Conservation (phyloP, 30 jellyfish, hydroid and myxozoan genomes). For the Clytia hemisphaerica region DNA sequence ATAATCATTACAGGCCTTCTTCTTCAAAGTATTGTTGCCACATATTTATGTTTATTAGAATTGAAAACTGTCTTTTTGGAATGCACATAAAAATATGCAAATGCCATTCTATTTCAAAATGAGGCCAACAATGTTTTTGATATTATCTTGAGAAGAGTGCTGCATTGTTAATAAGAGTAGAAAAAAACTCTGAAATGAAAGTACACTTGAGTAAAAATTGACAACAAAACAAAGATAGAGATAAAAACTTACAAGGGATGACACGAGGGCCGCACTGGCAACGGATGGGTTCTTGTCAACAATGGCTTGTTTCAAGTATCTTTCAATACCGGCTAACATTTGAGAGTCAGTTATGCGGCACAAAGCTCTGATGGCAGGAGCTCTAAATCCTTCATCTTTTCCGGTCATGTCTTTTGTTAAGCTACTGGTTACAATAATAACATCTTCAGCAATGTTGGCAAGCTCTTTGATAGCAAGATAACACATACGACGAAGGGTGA, state of each 20-base stretch:
- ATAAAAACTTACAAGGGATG: slow-evolving; percentile 61
- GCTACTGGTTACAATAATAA: slow-evolving; percentile 97
- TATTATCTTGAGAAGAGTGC: too few relatives aligned
- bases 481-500: slow-evolving; percentile 86
- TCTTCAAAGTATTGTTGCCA: too few relatives aligned
- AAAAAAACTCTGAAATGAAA: too few relatives aligned
- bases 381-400: slow-evolving; percentile 82
- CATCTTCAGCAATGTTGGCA: slow-evolving; percentile 94
- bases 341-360: slow-evolving; percentile 80
- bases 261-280: slow-evolving; percentile 95
- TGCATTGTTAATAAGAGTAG: too few relatives aligned
- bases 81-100: too few relatives aligned
- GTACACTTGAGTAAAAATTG: too few relatives aligned
- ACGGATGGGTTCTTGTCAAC: slow-evolving; percentile 88
- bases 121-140: too few relatives aligned
- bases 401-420: slow-evolving; percentile 95
- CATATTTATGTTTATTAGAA: too few relatives aligned
- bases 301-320: slow-evolving; percentile 95
- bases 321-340: slow-evolving; percentile 96
- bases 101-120: too few relatives aligned
- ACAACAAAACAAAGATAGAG: too few relatives aligned
- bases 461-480: slow-evolving; percentile 89
- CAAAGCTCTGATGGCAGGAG: slow-evolving; percentile 96
- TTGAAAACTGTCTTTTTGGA: too few relatives aligned
- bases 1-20: too few relatives aligned